A percentile compares a stretch with the other conserved stretches of the same genome.
These are phyloP conservation scores for Anthonomus grandis DNA, from an alignment of 1,140 invertebrate genomes.

Conservation along the genomic window DNA sequence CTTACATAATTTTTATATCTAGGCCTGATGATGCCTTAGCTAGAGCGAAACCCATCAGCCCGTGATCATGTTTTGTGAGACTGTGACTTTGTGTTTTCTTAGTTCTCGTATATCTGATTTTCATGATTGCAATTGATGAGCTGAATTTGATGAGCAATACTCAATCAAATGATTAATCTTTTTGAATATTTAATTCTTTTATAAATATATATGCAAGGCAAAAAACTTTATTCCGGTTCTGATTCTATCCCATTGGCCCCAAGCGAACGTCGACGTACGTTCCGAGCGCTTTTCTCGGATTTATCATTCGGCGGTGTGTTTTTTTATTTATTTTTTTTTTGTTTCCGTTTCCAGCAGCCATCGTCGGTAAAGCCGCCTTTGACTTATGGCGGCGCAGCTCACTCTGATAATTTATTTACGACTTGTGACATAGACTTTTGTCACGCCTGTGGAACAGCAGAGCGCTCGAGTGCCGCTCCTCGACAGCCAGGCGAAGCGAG, in stretches of 20 bases:
- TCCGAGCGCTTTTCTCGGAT: slow-evolving; percentile 20
- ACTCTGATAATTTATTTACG: slow-evolving; percentile 23
- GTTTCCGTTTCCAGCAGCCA: slow-evolving; percentile 10
- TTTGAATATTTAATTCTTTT: too few species aligned
- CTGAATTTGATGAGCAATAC: too few species aligned
- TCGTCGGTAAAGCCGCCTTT: slow-evolving; percentile 21
- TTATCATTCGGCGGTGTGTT: slow-evolving; percentile 21
- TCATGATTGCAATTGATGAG: not conserved
- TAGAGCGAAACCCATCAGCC: not conserved
- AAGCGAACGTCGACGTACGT: slow-evolving; percentile 12
- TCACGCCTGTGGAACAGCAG: too few species aligned
- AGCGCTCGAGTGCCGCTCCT: slow-evolving; percentile 3
- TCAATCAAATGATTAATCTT: too few species aligned
- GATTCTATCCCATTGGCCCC: not conserved
- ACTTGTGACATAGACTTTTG: slow-evolving; percentile 22
- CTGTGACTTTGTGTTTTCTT: not conserved
- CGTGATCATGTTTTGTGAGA: not conserved
- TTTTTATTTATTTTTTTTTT: slow-evolving; percentile 20
- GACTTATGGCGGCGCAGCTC: slow-evolving; percentile 21
- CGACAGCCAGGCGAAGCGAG: not conserved
- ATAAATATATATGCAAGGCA: too few species aligned
- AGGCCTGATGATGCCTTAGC: not conserved
- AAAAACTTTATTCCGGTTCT: slow-evolving; percentile 6
- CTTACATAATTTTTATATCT: too few species aligned
- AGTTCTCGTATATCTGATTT: not conserved